Conservation (phyloP, 2,888 invertebrate species). For the Tenthredo scrophulariae region DNA sequence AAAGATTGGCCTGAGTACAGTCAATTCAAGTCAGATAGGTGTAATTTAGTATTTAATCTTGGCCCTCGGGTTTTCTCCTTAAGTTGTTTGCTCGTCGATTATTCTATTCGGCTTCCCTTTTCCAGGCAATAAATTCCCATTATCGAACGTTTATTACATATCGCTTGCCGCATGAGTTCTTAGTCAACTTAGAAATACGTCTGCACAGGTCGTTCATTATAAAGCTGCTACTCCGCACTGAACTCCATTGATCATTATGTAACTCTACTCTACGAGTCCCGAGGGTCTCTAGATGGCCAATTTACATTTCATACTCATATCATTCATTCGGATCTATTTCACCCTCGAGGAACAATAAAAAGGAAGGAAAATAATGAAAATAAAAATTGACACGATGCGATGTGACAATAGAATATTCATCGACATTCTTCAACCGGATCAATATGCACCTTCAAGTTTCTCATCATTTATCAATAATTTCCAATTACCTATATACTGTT, state of each 20-base stretch:
- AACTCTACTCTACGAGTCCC: constrained; percentile 36
- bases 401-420: background rate
- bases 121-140: constrained; percentile 46
- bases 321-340: constrained; percentile 15
- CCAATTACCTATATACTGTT: background rate
- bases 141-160: constrained; percentile 43
- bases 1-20: constrained; percentile 12
- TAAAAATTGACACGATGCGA: background rate
- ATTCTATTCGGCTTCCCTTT: constrained; percentile 49
- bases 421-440: background rate
- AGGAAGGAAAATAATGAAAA: background rate
- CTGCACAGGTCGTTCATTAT: constrained; percentile 39
- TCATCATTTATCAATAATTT: background rate
- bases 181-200: constrained; percentile 12
- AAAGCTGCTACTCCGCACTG: constrained; percentile 27
- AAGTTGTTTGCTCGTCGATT: constrained; percentile 25
- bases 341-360: background rate
- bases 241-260: constrained; percentile 48
- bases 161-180: constrained; percentile 29
- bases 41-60: constrained; percentile 49
- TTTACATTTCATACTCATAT: constrained; percentile 32
- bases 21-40: constrained; percentile 45
- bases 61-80: constrained; percentile 43
- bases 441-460: background rate
- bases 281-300: constrained; percentile 38